phyloP scores from a whole-genome alignment of 2,113 vertebrate species.

The Pomatorhinus ruficollis region DNA sequence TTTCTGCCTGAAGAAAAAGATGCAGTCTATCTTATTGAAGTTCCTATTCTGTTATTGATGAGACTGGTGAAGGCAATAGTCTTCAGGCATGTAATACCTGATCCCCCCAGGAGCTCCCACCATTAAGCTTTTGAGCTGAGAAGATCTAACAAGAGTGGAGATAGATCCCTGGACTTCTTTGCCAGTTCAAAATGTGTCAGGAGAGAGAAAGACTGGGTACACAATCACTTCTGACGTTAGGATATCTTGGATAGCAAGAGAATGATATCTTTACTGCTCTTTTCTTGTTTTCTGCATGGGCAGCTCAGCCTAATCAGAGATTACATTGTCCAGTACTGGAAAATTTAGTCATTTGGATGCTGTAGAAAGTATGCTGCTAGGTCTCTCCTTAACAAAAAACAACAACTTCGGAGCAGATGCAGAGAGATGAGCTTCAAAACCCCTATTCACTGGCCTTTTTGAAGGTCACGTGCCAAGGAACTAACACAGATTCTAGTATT shows the following conservation, averaged over 20 bases:
- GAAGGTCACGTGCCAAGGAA: neutral
- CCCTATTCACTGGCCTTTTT: neutral
- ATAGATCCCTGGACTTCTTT: neutral
- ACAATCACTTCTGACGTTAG: neutral
- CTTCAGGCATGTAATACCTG: neutral
- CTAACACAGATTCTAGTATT: neutral
- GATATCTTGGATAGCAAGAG: neutral
- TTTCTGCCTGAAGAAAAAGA: neutral
- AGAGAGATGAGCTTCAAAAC: neutral
- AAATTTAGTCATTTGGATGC: neutral
- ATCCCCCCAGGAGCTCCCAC: neutral
- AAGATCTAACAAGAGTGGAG: neutral
- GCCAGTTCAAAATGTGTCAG: neutral
- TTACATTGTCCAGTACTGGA: neutral
- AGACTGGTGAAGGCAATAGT: neutral
- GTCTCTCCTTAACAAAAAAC: neutral
- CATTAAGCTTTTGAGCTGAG: neutral
- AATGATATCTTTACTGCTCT: neutral
- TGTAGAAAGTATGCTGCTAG: neutral
- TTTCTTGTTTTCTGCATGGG: neutral
- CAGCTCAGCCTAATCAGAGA: neutral
- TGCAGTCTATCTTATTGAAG: neutral
- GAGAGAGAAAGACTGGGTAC: neutral
- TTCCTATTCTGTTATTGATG: constrained; percentile 5
- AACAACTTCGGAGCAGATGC: neutral